phyloP scores from a whole-genome alignment of 2,888 invertebrate species.

The Julus scandinavius region DNA sequence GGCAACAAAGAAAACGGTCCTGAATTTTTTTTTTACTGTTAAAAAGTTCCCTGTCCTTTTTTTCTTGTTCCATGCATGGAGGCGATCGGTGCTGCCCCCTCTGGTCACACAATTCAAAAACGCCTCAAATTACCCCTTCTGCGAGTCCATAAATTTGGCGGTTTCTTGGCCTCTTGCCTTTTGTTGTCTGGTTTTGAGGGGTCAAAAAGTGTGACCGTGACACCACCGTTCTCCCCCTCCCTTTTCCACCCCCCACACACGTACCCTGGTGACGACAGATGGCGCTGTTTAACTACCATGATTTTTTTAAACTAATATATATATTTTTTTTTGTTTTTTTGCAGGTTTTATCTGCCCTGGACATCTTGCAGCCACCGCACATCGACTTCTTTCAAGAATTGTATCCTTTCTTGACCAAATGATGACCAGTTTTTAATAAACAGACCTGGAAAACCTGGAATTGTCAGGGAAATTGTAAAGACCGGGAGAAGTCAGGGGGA shows the following conservation, averaged over 20 bases:
- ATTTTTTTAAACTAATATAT: no score
- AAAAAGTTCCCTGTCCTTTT: not conserved
- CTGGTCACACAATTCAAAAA: not conserved
- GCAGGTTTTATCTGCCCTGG: slow-evolving; percentile 96
- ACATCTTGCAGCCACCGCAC: slow-evolving; percentile 98
- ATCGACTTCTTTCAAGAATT: slow-evolving; percentile 99
- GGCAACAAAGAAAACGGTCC: not conserved
- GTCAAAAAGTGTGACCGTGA: not conserved
- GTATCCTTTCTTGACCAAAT: slow-evolving; percentile 81
- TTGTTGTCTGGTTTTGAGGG: not conserved
- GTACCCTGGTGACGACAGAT: not conserved
- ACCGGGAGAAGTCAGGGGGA: no score
- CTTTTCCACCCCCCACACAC: no score
- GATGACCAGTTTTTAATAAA: no score
- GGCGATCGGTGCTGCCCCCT: not conserved
- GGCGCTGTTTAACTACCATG: not conserved
- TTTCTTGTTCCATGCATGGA: not conserved
- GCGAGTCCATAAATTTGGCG: not conserved
- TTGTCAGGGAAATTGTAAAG: no score
- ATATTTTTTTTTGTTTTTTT: slow-evolving; percentile 65
- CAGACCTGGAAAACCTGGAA: no score
- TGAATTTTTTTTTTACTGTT: not conserved
- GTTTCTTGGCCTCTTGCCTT: not conserved
- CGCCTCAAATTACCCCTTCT: not conserved
- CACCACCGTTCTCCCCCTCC: not conserved